Evolutionary conservation across 2,797 vertebrate species (phyloP).

Genomic region (Nasua narica): DNA sequence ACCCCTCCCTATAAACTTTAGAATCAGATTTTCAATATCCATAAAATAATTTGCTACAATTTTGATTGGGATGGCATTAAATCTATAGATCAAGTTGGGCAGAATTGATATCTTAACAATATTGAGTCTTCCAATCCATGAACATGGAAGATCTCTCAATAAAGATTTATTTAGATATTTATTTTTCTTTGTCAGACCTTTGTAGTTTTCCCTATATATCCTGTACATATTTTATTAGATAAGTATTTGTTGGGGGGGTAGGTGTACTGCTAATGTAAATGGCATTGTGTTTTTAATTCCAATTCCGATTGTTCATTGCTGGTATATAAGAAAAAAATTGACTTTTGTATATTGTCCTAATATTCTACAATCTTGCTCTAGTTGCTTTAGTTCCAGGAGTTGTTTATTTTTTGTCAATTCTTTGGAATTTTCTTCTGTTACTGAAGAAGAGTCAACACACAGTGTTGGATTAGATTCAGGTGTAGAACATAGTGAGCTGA

Average conservation of each 20-base stretch:
- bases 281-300: neutral
- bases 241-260: neutral
- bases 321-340: neutral
- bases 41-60: neutral
- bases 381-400: neutral
- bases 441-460: neutral
- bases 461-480: neutral
- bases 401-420: neutral
- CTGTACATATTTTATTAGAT: neutral
- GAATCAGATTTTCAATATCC: neutral
- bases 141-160: neutral
- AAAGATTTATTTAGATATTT: neutral
- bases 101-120: neutral
- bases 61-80: neutral
- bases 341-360: neutral
- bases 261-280: neutral
- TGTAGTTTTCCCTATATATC: neutral
- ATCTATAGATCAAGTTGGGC: neutral
- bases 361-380: neutral
- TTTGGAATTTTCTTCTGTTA: neutral
- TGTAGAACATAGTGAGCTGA: neutral
- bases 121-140: neutral
- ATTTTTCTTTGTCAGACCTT: neutral
- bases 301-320: neutral
- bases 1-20: neutral